phyloP scores from a whole-genome alignment of 1,140 invertebrate genomes.

The Maconellicoccus hirsutus region DNA sequence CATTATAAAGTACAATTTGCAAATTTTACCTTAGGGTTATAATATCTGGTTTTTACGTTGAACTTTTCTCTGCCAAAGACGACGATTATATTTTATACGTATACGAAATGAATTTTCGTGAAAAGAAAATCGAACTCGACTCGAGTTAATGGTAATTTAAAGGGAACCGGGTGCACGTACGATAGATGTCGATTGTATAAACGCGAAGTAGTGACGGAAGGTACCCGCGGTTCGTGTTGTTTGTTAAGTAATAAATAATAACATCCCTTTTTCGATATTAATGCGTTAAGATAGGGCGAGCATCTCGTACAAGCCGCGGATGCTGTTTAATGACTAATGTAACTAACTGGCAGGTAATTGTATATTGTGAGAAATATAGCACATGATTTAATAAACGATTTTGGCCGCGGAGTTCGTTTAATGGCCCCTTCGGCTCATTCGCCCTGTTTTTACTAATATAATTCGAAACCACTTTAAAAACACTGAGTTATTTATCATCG shows the following conservation, averaged over 20 bases:
- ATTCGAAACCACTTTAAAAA: conserved; percentile 5
- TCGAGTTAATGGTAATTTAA: too few relatives aligned
- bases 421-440: neutral
- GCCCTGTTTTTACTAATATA: neutral
- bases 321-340: conserved; percentile 4
- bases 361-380: conserved; percentile 5
- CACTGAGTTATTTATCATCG: neutral
- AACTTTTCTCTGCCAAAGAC: too few relatives aligned
- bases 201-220: too few relatives aligned
- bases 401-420: neutral
- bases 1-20: too few relatives aligned
- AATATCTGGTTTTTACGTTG: too few relatives aligned
- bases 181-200: too few relatives aligned
- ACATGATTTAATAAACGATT: conserved; percentile 1
- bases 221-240: neutral
- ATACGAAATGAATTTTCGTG: too few relatives aligned
- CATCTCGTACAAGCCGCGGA: neutral
- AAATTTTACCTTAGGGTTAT: too few relatives aligned
- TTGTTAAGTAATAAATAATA: conserved; percentile 1
- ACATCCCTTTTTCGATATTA: conserved; percentile 1
- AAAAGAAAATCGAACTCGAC: too few relatives aligned
- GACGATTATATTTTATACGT: too few relatives aligned
- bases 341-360: neutral
- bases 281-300: neutral
- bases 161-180: too few relatives aligned